Base-by-base conservation (phyloP, 2,113 vertebrate genomes). In the Mystacornis crossleyi region DNA sequence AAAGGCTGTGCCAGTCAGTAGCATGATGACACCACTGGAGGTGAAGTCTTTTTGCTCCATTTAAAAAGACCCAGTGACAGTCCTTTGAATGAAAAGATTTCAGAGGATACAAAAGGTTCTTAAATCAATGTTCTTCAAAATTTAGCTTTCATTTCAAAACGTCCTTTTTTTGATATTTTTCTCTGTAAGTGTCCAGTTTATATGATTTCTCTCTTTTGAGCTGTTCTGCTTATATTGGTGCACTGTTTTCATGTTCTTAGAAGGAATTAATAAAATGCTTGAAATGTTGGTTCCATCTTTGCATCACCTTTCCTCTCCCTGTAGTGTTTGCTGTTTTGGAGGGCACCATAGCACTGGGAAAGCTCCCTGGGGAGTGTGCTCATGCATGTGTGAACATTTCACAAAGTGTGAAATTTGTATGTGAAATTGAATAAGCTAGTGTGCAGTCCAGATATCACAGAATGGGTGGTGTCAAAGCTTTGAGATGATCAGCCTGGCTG, bases 371-470 rank as follows among this genome's bases (percentile, higher is more conserved):
- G n/a, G n/a, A 36, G 38, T 11, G 15, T 38, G 19, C 3, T 5
- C 38, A 9, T 16, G 14, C 26, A 31, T 0, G 0, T 29, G 12
- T 64, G 28, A 58, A 50, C 2, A 2, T 65, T 72, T 80, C 62
- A 55, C 23, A 58, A 28, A 50, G 17, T 80, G 38, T 36, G 61
- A 72, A 82, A 73, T 82, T 61, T 26, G 13, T 50, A 55, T 18
- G 14, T 70, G 47, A 70, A 90, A 92, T 53, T 86, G 48, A 72
- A 5, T 40, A 66, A 77, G 21, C n/a, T 71, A 77, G 9, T 60
- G 65, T 62, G n/a, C 47, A 47, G 42, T 12, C 38, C 50, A 12
- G 9, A 26, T 54, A 71, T 6, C 2, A 0, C 64, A 78, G 69
- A 70, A 78, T 20, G 21, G 29, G 16, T 28, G 34, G 21, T 47